phyloP scores from a whole-genome alignment of 2,888 invertebrate species.

The Rhagium mordax region DNA sequence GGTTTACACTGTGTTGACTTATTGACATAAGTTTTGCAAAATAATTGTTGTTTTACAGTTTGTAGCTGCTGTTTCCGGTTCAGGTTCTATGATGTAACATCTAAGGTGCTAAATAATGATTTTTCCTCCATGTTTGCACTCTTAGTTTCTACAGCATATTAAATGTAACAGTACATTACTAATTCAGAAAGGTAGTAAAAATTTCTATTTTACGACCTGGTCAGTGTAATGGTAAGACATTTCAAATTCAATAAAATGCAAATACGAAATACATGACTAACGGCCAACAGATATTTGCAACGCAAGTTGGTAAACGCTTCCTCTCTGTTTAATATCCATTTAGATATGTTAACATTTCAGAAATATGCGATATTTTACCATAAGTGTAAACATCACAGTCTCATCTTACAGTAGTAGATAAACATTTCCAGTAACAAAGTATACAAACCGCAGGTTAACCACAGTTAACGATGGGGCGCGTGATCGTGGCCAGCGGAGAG shows the following conservation, averaged over 20 bases:
- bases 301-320: constrained; percentile 10
- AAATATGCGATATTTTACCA: constrained; percentile 35
- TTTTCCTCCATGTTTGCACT: too few species aligned
- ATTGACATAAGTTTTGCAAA: too few species aligned
- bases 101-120: too few species aligned
- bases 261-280: neutral
- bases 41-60: too few species aligned
- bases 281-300: neutral
- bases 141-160: neutral
- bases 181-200: neutral
- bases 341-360: constrained; percentile 27
- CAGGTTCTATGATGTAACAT: too few species aligned
- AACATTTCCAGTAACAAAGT: constrained; percentile 37
- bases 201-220: neutral
- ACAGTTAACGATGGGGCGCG: constrained; percentile 34
- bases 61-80: too few species aligned
- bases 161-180: neutral
- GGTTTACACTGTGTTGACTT: too few species aligned
- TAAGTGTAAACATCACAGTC: constrained; percentile 31
- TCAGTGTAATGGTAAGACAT: neutral
- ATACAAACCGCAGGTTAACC: constrained; percentile 42
- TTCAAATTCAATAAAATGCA: neutral
- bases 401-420: constrained; percentile 38
- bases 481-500: constrained; percentile 38
- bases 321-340: constrained; percentile 20